Conservation (phyloP, 1,140 invertebrate genomes). For the Physella acuta region DNA sequence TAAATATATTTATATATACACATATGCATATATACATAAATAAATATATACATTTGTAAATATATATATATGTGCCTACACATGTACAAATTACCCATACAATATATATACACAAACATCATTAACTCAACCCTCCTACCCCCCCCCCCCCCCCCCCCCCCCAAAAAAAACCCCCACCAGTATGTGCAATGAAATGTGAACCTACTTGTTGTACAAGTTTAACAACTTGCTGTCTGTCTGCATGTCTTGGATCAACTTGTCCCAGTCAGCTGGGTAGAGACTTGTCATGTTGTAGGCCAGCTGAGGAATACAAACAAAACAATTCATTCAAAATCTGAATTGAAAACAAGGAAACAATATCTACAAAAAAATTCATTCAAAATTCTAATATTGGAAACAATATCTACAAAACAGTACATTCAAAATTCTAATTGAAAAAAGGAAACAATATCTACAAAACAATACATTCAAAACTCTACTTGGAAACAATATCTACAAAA, state of each 20-base stretch:
- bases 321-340: too few relatives aligned
- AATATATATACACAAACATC: not conserved
- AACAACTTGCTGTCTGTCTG: constrained; percentile 39
- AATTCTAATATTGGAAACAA: too few relatives aligned
- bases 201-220: constrained; percentile 41
- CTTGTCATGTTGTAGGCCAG: constrained; percentile 35
- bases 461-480: too few relatives aligned
- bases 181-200: not conserved
- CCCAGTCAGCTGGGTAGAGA: constrained; percentile 45
- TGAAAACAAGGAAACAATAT: too few relatives aligned
- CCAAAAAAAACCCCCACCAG: not conserved
- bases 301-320: too few relatives aligned
- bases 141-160: not conserved
- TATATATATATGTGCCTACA: not conserved
- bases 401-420: too few relatives aligned
- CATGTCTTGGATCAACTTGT: constrained; percentile 40
- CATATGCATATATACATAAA: not conserved
- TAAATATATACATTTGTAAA: not conserved
- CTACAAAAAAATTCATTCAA: too few relatives aligned
- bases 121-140: not conserved
- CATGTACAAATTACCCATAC: not conserved
- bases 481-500: too few relatives aligned
- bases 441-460: too few relatives aligned
- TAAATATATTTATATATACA: not conserved
- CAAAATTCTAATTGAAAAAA: too few relatives aligned